Percentiles rank a stretch among this genome's conserved stretches.
Evolutionary conservation across 2,888 invertebrate species (phyloP).

Genomic region (Calameuta filiformis): DNA sequence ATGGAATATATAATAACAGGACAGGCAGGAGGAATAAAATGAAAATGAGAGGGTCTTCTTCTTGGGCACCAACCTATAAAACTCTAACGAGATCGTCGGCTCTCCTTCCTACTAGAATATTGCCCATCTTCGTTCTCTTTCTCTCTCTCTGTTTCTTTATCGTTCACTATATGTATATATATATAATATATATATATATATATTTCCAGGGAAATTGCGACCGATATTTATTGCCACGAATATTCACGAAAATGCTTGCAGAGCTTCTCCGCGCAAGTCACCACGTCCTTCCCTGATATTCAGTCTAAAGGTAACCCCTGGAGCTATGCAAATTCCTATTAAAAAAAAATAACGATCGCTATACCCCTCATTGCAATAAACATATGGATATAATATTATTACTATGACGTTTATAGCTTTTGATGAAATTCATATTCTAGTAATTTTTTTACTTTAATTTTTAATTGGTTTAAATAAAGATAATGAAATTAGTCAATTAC

Average conservation of each 20-base stretch:
- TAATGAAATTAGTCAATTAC: neutral
- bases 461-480: neutral
- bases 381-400: neutral
- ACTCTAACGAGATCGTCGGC: conserved; percentile 1
- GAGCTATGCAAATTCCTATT: neutral
- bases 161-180: neutral
- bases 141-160: neutral
- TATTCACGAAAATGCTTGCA: neutral
- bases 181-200: too few relatives aligned
- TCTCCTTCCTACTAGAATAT: neutral
- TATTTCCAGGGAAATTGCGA: neutral
- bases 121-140: neutral
- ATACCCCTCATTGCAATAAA: neutral
- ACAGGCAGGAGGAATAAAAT: neutral
- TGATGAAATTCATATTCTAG: neutral
- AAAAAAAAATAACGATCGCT: neutral
- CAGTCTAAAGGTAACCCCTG: neutral
- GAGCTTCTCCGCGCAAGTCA: neutral
- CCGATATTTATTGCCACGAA: neutral
- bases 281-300: neutral
- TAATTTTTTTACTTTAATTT: neutral
- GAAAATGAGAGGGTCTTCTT: neutral
- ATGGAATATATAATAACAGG: neutral
- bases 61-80: neutral
- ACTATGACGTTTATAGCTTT: neutral